These are phyloP conservation scores for Gymnocephalus cernua DNA, from an alignment of 2,113 vertebrate species.

Conservation along the genomic window DNA sequence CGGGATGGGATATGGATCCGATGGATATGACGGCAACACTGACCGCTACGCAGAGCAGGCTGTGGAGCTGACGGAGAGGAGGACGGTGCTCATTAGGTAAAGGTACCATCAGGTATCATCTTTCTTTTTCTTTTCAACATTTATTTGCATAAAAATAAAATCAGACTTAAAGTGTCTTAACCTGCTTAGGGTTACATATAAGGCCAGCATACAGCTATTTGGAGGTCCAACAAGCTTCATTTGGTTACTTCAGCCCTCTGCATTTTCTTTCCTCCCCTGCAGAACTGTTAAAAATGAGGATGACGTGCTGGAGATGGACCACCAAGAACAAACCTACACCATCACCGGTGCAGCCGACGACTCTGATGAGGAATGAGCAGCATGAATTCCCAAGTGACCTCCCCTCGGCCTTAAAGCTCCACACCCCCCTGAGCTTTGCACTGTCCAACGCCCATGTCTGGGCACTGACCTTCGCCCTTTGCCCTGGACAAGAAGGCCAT, in stretches of 20 bases:
- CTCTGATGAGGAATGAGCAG: slow-evolving; percentile 78
- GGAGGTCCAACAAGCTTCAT: neutral
- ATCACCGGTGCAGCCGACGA: slow-evolving; percentile 83
- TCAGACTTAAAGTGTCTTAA: neutral
- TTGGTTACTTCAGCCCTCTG: neutral
- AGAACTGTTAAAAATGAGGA: slow-evolving; percentile 81
- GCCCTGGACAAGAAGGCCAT: slow-evolving; percentile 71
- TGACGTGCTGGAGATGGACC: slow-evolving; percentile 78
- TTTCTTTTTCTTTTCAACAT: slow-evolving; percentile 15
- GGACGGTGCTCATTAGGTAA: slow-evolving; percentile 86
- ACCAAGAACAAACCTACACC: slow-evolving; percentile 81
- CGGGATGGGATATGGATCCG: slow-evolving; percentile 46
- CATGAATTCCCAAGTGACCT: slow-evolving; percentile 63
- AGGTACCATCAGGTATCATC: slow-evolving; percentile 58
- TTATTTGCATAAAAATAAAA: slow-evolving; percentile 7
- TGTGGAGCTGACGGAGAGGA: slow-evolving; percentile 84
- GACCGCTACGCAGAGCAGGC: slow-evolving; percentile 77
- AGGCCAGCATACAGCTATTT: neutral
- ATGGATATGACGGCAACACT: slow-evolving; percentile 44
- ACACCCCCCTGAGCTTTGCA: slow-evolving; percentile 67
- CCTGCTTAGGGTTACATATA: neutral
- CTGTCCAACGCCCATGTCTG: slow-evolving; percentile 75
- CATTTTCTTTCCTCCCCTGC: slow-evolving; percentile 6
- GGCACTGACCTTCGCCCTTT: slow-evolving; percentile 70
- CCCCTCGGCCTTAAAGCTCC: slow-evolving; percentile 56